Base-by-base conservation (phyloP, 2,888 invertebrate genomes). In the Teleiodes luculella region DNA sequence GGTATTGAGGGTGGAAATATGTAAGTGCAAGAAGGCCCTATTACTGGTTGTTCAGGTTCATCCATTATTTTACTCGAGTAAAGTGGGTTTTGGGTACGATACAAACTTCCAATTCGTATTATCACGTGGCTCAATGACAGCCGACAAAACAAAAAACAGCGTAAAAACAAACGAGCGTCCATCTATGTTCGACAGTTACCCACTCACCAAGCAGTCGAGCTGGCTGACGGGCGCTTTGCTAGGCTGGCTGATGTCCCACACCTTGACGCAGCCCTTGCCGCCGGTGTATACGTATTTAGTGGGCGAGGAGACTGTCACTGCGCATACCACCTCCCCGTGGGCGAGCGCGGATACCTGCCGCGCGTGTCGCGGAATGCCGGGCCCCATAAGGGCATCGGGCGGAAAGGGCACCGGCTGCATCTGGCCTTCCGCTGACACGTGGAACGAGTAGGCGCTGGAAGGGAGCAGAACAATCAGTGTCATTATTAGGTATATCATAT, bases 281-380 rank as follows among this genome's bases (percentile, higher is more conserved):
- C 97, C 98, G 2, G 98, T 98, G 90, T 98, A 98, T 50, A 97
- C 96, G 85, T 96, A 95, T 79, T 96, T 96, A 51, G 96, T 96
- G 57, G 97, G 96, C 83, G 96, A 96, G 59, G 97, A 96, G 71
- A 98, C 97, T 57, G 98, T 98, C 49, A 98, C 98, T 35, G 98
- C 98, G 86, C 98, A 98, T 24, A 98, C 98, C 54, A 98, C 98
- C 68, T 98, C 98, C 30, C 98, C 98, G 83, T 98, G 98, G 62
- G 94, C 95, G 59, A 98, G 91, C 11, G 97, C 97, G 83, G 96
- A 96, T 70, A 97, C 95, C 85, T 97, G 97, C 41, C 97, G 92
- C 54, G 97, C 97, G 83, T 97, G 97, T 56, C 97, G 91, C 39
- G 98, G 98, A 67, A 98, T 97, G 58, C 97, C 98, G 33, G 97